Evolutionary conservation across 37 sponge, comb jelly and placozoan genomes (phyloP), one percentile per base, ranked within the genome.

Genomic region (Petrosia ficiformis): DNA sequence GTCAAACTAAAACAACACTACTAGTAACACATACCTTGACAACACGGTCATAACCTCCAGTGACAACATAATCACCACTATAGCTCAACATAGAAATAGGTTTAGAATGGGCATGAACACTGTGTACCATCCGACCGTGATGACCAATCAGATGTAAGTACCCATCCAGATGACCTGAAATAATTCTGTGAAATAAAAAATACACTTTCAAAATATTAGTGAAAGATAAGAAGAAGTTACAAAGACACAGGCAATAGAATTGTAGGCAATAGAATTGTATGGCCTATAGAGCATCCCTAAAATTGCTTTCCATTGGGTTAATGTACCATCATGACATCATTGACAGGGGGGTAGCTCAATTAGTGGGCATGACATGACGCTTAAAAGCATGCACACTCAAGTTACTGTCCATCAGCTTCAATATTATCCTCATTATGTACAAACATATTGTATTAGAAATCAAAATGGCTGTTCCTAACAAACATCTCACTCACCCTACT

Each of bases 151-250:
- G 24, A 41, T 76, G 35, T 43, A 91, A 42, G 36, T 28, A 39
- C 2, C 92, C 92, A 79, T 82, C 80, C 82, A 86, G 72, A 48
- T 76, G 82, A 44, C 92, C 92, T 37, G 82, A 39, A 0, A 81
- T 28, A 10, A 84, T 66, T 3, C 91, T 90, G 67, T 3, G 70
- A 29, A 57, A 52, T 26, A 26, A 2, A n/a, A n/a, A n/a, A n/a
- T n/a, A n/a, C n/a, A 59, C 25, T 3, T 14, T 0, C 21, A 64
- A 25, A 30, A 64, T 64, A 64, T 64, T 64, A 30, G 19, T 64
- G 10, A 24, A 11, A 25, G 22, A 64, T 64, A 30, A 64, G 8
- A 24, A 64, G 6, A 64, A 64, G 11, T 31, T 16, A 31, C 21
- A 54, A 24, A 54, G 16, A 24, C 21, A 21, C 16, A 24, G 57